Base-by-base conservation (phyloP, 1,140 invertebrate genomes). In the Papilio xuthus region DNA sequence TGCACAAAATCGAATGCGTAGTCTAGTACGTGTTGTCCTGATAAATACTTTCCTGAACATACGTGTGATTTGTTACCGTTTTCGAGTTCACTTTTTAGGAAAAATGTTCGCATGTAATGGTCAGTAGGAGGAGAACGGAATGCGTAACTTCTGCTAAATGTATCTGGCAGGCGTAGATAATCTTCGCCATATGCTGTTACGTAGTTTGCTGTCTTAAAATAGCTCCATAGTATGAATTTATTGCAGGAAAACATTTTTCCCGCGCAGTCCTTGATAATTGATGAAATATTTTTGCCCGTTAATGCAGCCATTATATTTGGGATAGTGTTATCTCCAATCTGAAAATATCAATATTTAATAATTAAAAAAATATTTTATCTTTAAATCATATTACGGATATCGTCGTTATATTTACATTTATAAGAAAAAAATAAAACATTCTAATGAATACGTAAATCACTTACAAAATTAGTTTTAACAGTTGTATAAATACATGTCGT, bases 301-400 rank as follows among this genome's bases (percentile, higher is more conserved):
- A 98, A 89, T 15, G 97, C 88, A 0, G 97, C 96, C 94, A 98
- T 96, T n/a, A 98, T 85, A 89, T 98, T 98, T 0, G 97, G 97
- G 88, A 97, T 98, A 0, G 97, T 98, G 82, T 98, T 98, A 82
- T 97, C 97, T 4, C 95, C 97, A 79, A 95, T 91, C 95, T 95
- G 81, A 37, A 92, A 87, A 81, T 37, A 82, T 91, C 92, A 91
- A 94, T 82, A 93, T 90, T 23, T 92, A 81, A 3, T 85, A 76
- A 42, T 90, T 41, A 53, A 44, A 44, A 44, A 10, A 9, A 4
- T 9, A 44, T 12, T 44, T 44, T 44, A 44, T 13, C 13, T 6
- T 44, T 44, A 10, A n/a, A 37, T 37, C 32, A 37, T 37, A 37
- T 6, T 37, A 37, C 7, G 0, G 32, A 37, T 3, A 3, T 37